phyloP scores from a whole-genome alignment of 1,140 invertebrate genomes.

The Plodia interpunctella region DNA sequence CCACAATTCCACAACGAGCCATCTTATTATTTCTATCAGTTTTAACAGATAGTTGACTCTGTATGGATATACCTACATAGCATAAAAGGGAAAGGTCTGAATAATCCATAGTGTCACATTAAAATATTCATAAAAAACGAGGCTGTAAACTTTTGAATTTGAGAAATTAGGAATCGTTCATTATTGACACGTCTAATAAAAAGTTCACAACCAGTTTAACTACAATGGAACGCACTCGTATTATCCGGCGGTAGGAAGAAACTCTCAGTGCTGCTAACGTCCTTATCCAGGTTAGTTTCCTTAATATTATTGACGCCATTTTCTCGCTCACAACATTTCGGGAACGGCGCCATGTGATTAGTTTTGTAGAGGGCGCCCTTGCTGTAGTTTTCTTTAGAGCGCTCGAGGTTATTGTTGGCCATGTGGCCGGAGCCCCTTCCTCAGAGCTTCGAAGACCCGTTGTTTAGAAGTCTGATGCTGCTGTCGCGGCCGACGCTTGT shows the following conservation, averaged over 20 bases:
- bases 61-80: too few species aligned
- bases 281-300: conserved; percentile 39
- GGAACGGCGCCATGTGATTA: conserved; percentile 44
- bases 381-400: conserved; percentile 55
- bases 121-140: too few species aligned
- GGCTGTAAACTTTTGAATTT: too few species aligned
- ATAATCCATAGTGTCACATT: too few species aligned
- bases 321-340: conserved; percentile 56
- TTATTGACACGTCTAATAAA: too few species aligned
- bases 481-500: conserved; percentile 60
- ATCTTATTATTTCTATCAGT: too few species aligned
- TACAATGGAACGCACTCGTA: conserved; percentile 13
- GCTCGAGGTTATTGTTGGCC: conserved; percentile 51
- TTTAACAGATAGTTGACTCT: too few species aligned
- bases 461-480: conserved; percentile 62
- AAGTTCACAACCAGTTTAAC: not conserved
- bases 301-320: conserved; percentile 42
- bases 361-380: conserved; percentile 42
- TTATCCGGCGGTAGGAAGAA: conserved; percentile 43
- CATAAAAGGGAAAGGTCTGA: too few species aligned
- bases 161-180: too few species aligned
- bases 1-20: too few species aligned
- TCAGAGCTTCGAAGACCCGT: conserved; percentile 64
- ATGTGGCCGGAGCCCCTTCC: conserved; percentile 35
- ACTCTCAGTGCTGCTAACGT: conserved; percentile 48